Conservation (phyloP, 2,888 invertebrate species). For the Lithophane socia region DNA sequence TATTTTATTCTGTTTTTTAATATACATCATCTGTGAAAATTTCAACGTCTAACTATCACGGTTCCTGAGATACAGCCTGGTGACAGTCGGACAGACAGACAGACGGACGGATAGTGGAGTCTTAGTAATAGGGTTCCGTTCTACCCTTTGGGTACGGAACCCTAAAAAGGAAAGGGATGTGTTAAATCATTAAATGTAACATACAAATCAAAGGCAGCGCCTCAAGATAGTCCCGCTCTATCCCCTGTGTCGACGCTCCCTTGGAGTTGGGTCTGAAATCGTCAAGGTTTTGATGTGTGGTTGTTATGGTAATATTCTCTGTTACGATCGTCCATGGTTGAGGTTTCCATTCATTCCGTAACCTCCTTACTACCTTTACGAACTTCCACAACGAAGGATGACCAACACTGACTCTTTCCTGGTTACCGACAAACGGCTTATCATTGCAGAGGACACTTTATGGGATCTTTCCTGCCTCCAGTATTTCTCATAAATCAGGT, state of each 20-base stretch:
- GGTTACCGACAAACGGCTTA: constrained; percentile 25
- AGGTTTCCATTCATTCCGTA: neutral
- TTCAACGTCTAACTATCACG: no score
- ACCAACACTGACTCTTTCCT: neutral
- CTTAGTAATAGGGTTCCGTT: no score
- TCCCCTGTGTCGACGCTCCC: neutral
- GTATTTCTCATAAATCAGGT: constrained; percentile 46
- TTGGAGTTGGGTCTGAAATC: neutral
- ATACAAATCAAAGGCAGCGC: neutral
- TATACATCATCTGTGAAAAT: no score
- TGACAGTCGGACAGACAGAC: no score
- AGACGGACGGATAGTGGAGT: no score
- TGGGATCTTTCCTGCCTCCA: neutral
- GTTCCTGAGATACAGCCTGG: no score
- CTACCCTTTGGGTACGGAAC: no score
- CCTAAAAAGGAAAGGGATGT: neutral
- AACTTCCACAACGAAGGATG: constrained; percentile 1
- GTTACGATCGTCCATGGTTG: neutral
- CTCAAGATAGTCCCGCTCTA: neutral
- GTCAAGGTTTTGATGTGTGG: neutral
- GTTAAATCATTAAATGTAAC: neutral
- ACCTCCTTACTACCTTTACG: constrained; percentile 5
- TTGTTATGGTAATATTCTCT: neutral
- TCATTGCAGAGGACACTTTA: constrained; percentile 15
- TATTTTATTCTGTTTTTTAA: no score